These are phyloP conservation scores for Escarpia spicata DNA, from an alignment of 2,888 invertebrate species.

Conservation along the genomic window DNA sequence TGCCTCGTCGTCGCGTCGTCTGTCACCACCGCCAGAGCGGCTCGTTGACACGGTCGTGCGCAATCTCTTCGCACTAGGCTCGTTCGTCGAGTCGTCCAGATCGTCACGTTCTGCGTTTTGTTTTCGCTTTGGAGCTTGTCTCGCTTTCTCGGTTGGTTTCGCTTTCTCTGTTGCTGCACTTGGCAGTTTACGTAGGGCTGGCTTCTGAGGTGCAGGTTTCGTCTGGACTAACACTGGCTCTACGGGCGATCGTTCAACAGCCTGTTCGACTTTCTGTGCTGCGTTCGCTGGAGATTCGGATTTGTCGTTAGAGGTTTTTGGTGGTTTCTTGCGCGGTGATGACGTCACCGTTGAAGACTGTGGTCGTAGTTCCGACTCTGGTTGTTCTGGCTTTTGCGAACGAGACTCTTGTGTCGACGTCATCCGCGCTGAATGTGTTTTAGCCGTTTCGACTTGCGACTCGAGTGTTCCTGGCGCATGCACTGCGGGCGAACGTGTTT, in stretches of 20 bases:
- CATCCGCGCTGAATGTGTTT: background rate
- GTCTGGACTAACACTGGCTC: background rate
- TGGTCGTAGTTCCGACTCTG: background rate
- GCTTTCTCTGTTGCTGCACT: background rate
- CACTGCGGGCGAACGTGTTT: background rate
- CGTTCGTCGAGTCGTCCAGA: background rate
- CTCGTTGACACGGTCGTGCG: background rate
- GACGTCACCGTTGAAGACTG: background rate
- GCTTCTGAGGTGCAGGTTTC: background rate
- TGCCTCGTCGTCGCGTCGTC: background rate
- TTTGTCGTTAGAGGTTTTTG: background rate
- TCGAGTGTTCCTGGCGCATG: background rate
- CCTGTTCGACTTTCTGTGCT: background rate
- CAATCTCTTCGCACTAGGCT: background rate
- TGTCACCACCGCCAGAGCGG: background rate
- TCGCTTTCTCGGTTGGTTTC: background rate
- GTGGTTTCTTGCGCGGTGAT: background rate
- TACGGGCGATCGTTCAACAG: background rate
- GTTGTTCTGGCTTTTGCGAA: background rate
- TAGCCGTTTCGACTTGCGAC: background rate
- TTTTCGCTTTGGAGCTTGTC: background rate
- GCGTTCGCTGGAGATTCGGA: background rate
- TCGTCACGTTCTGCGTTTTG: background rate
- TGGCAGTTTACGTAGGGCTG: background rate
- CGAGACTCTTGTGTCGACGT: background rate